A percentile compares a stretch with the other conserved stretches of the same genome.
Conservation (phyloP, 2,888 invertebrate species). For the Hoplodrina ambigua region DNA sequence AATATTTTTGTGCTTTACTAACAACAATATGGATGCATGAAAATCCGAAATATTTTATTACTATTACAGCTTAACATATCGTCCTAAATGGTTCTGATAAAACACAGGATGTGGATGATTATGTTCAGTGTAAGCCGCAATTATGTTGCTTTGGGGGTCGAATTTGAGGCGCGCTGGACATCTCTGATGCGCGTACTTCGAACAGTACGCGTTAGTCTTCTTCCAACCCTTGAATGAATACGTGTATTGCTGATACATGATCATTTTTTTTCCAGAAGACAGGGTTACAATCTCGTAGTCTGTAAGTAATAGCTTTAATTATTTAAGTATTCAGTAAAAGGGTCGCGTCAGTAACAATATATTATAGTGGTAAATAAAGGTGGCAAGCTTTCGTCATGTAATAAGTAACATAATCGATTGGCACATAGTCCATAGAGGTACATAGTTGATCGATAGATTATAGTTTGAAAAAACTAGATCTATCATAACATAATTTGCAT, state of each 20-base stretch:
- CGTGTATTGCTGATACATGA: conserved; percentile 52
- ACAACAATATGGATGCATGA: too few relatives aligned
- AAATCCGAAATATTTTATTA: too few relatives aligned
- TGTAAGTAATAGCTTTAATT: conserved; percentile 7
- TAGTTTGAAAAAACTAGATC: too few relatives aligned
- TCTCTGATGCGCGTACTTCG: conserved; percentile 33
- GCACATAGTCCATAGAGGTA: too few relatives aligned
- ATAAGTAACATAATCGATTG: too few relatives aligned
- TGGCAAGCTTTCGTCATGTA: too few relatives aligned
- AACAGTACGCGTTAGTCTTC: conserved; percentile 50
- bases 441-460: too few relatives aligned
- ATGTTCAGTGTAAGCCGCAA: conserved; percentile 28
- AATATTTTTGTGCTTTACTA: too few relatives aligned
- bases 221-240: conserved; percentile 43
- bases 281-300: conserved; percentile 34
- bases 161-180: conserved; percentile 50
- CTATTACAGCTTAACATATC: conserved; percentile 4
- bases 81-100: conserved; percentile 20
- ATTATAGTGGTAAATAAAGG: too few relatives aligned
- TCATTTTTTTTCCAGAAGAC: conserved; percentile 39
- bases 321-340: not conserved
- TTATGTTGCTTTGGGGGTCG: conserved; percentile 23
- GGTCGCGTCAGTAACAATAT: too few relatives aligned
- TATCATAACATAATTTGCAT: too few relatives aligned
- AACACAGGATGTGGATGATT: conserved; percentile 36